Conservation (phyloP, 37 sponge, comb jelly and placozoan genomes). For the Diacarnus erythraeanus region DNA sequence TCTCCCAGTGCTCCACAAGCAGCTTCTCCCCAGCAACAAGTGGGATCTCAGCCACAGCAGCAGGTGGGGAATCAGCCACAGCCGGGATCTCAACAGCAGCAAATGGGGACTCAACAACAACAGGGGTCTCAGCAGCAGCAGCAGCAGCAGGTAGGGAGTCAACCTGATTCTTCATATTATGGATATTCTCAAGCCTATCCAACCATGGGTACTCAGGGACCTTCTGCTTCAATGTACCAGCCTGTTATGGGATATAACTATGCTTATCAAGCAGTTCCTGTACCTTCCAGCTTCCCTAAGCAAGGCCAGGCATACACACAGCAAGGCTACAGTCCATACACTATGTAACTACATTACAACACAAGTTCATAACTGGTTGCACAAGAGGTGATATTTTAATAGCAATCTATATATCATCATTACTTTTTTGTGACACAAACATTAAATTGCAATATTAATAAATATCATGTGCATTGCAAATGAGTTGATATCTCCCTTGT, state of each 20-base stretch:
- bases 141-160: not conserved
- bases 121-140: not conserved
- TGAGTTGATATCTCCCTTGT: slow-evolving; percentile 25
- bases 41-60: not conserved
- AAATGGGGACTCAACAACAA: not conserved
- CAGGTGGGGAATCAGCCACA: not conserved
- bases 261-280: no score
- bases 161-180: not conserved
- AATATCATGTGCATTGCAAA: not conserved
- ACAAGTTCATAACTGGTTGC: no score
- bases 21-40: slow-evolving; percentile 1
- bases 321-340: no score
- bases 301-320: no score
- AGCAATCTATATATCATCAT: no score
- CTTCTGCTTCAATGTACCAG: no score
- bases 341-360: no score
- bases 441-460: no score
- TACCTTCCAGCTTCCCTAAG: no score
- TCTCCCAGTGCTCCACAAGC: slow-evolving; percentile 2
- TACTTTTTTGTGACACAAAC: no score
- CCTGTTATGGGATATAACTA: not conserved
- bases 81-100: not conserved
- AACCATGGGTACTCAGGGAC: not conserved
- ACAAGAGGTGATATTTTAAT: no score
- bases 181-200: not conserved